Evolutionary conservation across 2,888 invertebrate species (phyloP).

Genomic region (Scaeva pyrastri): DNA sequence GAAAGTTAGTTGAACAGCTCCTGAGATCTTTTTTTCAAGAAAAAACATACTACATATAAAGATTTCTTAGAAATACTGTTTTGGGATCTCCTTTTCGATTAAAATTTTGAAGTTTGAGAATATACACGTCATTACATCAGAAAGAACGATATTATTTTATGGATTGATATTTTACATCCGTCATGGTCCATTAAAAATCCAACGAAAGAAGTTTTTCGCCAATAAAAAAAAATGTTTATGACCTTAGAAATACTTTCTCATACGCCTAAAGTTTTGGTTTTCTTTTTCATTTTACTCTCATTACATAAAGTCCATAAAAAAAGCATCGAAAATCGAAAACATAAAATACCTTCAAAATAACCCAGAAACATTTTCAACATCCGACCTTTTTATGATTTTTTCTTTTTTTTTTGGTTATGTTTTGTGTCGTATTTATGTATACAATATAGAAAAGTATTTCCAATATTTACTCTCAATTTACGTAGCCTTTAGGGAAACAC

Average conservation of each 20-base stretch:
- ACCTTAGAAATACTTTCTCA: neutral
- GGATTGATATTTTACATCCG: neutral
- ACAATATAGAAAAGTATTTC: neutral
- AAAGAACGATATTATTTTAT: neutral
- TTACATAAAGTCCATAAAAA: neutral
- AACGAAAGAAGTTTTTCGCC: neutral
- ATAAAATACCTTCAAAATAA: neutral
- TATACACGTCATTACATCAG: neutral
- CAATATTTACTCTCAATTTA: slow-evolving; percentile 22
- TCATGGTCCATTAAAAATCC: neutral
- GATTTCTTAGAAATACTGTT: too few species aligned
- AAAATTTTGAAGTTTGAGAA: too few species aligned
- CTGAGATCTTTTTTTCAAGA: too few species aligned
- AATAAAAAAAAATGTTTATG: neutral
- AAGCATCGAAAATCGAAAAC: neutral
- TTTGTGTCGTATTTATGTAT: too few species aligned
- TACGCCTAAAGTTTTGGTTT: neutral
- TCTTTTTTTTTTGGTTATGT: neutral
- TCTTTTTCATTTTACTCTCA: too few species aligned
- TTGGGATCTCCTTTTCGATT: too few species aligned
- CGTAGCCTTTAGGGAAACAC: slow-evolving; percentile 10
- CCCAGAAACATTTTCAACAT: neutral
- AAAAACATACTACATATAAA: too few species aligned
- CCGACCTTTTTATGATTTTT: neutral
- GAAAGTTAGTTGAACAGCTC: too few species aligned